These are phyloP conservation scores for Machimus atricapillus DNA, from an alignment of 2,888 invertebrate genomes.

Conservation along the genomic window DNA sequence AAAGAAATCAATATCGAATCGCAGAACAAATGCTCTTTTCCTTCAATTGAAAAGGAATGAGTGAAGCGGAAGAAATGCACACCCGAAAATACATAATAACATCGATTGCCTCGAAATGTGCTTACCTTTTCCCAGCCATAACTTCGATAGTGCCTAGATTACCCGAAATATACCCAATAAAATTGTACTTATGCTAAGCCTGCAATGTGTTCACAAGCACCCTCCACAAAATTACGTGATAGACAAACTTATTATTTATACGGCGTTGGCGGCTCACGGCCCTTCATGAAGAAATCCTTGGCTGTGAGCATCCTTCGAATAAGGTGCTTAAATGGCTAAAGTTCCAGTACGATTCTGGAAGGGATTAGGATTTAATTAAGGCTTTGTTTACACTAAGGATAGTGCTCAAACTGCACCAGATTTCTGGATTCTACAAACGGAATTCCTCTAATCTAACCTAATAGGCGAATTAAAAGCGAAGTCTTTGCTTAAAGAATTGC, in stretches of 20 bases:
- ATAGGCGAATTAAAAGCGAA: background rate
- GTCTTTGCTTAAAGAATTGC: background rate
- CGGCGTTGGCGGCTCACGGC: background rate
- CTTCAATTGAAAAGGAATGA: background rate
- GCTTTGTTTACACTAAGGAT: background rate
- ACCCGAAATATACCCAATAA: background rate
- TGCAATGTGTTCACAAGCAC: background rate
- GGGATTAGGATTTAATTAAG: background rate
- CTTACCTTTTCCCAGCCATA: background rate
- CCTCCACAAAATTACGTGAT: background rate
- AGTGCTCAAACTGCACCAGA: background rate
- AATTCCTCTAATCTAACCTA: background rate
- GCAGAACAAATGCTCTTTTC: background rate
- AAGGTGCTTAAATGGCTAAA: background rate
- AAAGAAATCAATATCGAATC: background rate
- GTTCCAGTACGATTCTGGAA: background rate
- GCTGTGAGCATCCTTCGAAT: background rate
- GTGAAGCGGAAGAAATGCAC: background rate
- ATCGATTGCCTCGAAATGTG: background rate
- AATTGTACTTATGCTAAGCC: background rate
- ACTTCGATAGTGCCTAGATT: background rate
- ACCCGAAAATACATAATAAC: background rate
- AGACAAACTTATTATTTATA: background rate
- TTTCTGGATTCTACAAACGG: background rate
- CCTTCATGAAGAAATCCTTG: background rate